These are phyloP conservation scores for Tragelaphus scriptus DNA, from an alignment of 2,113 vertebrate genomes.

Conservation along the genomic window DNA sequence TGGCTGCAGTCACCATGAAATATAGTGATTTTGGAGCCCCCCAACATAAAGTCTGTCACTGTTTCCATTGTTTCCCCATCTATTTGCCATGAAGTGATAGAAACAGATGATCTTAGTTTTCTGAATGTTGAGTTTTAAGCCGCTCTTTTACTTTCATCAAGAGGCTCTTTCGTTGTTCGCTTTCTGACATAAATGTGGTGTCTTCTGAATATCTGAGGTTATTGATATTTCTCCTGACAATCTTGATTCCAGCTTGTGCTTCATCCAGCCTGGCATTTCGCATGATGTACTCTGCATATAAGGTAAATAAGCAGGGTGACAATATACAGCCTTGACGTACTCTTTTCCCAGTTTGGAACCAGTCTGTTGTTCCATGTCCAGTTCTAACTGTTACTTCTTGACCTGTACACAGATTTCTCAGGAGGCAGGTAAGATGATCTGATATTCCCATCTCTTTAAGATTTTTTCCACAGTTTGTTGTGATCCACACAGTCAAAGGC, in stretches of 20 bases:
- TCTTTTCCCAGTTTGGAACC: not conserved
- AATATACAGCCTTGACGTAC: not conserved
- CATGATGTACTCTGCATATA: not conserved
- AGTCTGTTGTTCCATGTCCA: not conserved
- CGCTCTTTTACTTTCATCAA: not conserved
- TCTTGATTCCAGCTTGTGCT: not conserved
- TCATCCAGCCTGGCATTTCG: not conserved
- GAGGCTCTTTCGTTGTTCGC: not conserved
- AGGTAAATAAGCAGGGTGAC: not conserved
- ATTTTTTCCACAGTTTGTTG: too few species aligned
- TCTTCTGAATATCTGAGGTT: not conserved
- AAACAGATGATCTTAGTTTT: not conserved
- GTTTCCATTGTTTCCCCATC: not conserved
- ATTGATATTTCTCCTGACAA: not conserved
- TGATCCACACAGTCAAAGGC: too few species aligned
- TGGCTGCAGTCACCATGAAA: not conserved
- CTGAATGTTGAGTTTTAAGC: not conserved
- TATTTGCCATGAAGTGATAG: not conserved
- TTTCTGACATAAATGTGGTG: not conserved
- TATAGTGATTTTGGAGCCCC: not conserved
- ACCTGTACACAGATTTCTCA: not conserved
- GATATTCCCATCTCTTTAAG: not conserved
- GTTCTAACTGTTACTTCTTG: not conserved
- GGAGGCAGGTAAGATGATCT: not conserved
- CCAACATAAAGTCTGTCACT: rapidly evolving